Percentiles rank a stretch among this genome's conserved stretches.
phyloP scores from a whole-genome alignment of 2,888 invertebrate genomes.

The Clivina fossor region DNA sequence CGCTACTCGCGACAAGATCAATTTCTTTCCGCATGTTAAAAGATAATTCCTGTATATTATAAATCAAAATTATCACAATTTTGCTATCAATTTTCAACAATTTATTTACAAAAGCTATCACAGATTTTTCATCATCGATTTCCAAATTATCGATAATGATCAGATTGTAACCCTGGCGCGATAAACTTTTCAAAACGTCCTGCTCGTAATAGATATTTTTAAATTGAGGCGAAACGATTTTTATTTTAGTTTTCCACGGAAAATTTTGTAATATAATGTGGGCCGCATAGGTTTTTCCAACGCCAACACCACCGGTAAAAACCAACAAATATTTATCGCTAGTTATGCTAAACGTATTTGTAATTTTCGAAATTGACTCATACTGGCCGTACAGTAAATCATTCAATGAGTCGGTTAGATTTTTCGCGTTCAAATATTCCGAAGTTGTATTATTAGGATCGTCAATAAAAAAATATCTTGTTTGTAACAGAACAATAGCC shows the following conservation, averaged over 20 bases:
- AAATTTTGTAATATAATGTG: slow-evolving; percentile 45
- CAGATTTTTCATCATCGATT: slow-evolving; percentile 37
- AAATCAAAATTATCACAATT: slow-evolving; percentile 24
- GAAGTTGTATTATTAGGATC: slow-evolving; percentile 6
- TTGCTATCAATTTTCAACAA: slow-evolving; percentile 30
- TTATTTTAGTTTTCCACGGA: slow-evolving; percentile 28
- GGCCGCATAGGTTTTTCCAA: slow-evolving; percentile 46
- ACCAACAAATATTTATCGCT: slow-evolving; percentile 38
- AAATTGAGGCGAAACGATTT: slow-evolving; percentile 10
- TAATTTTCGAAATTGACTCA: slow-evolving; percentile 7
- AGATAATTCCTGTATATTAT: slow-evolving; percentile 23
- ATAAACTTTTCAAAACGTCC: slow-evolving; percentile 9
- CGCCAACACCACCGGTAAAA: slow-evolving; percentile 46
- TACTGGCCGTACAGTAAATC: slow-evolving; percentile 25
- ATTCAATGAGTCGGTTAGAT: slow-evolving; percentile 21
- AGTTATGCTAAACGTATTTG: slow-evolving; percentile 1
- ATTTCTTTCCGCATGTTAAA: not conserved
- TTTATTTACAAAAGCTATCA: slow-evolving; percentile 42
- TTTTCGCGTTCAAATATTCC: slow-evolving; percentile 16
- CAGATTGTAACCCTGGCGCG: slow-evolving; percentile 41
- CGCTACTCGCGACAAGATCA: slow-evolving; percentile 15
- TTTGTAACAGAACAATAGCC: slow-evolving; percentile 7
- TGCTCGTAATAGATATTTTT: slow-evolving; percentile 7
- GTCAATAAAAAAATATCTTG: not conserved
- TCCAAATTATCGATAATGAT: slow-evolving; percentile 46